Percentiles rank a stretch among this genome's conserved stretches.
Evolutionary conservation across 1,140 invertebrate genomes (phyloP).

Genomic region (Drosophila bipectinata): DNA sequence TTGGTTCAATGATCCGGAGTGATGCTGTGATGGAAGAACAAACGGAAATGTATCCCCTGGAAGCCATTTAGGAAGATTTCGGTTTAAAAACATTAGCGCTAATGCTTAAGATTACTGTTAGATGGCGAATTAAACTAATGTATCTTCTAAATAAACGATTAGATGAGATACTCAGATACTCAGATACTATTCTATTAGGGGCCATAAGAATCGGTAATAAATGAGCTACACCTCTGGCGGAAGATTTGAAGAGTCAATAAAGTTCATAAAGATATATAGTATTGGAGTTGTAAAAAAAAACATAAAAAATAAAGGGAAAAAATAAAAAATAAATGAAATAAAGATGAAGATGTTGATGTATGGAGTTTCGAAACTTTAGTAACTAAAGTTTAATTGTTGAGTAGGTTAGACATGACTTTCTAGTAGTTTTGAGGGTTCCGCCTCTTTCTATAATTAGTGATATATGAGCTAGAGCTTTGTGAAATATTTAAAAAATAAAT

Average conservation of each 20-base stretch:
- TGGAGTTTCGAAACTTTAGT: no score
- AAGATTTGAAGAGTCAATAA: neutral
- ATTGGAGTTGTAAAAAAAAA: neutral
- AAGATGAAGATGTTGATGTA: neutral
- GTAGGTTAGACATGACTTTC: no score
- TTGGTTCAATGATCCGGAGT: slow-evolving; percentile 25
- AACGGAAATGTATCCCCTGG: slow-evolving; percentile 1
- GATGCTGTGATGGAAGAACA: neutral
- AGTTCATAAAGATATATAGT: neutral
- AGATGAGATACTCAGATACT: neutral
- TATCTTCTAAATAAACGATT: neutral
- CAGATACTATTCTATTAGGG: neutral
- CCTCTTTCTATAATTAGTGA: no score
- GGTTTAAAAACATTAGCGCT: neutral
- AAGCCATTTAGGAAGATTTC: neutral
- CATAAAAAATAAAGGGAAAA: no score
- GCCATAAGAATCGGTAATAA: neutral
- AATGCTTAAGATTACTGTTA: neutral
- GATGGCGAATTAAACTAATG: neutral
- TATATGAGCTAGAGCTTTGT: neutral
- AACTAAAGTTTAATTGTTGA: no score
- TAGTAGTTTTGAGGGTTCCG: no score
- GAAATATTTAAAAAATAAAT: neutral
- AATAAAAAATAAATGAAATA: neutral
- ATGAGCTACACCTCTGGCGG: neutral